Conservation (phyloP, 1,140 invertebrate species). For the Cydia strobilella region DNA sequence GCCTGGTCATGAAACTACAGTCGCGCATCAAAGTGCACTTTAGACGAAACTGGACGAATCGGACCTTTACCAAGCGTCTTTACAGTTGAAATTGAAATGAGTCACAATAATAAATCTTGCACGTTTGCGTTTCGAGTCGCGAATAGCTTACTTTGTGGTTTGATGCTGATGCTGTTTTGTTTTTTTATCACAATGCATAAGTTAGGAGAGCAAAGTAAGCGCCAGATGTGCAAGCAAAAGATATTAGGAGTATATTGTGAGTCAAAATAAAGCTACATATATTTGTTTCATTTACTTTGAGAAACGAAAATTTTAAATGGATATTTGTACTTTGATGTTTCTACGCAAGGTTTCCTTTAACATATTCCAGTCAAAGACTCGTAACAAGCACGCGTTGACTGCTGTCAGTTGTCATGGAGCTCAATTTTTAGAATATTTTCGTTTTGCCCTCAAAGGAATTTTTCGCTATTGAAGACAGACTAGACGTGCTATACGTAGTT, state of each 20-base stretch:
- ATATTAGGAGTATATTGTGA: not conserved
- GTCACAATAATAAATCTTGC: not conserved
- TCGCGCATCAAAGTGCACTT: conserved; percentile 25
- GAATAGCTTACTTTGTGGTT: not conserved
- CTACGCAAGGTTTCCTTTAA: not conserved
- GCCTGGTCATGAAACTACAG: conserved; percentile 6
- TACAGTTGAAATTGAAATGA: not conserved
- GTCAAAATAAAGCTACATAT: not conserved
- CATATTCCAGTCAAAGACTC: not conserved
- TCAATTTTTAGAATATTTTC: not conserved
- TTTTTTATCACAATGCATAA: conserved; percentile 7
- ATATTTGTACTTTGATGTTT: not conserved
- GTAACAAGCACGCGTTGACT: not conserved
- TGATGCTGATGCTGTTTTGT: conserved; percentile 2
- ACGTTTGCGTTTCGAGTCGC: not conserved
- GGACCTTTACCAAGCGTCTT: not conserved
- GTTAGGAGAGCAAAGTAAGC: not conserved
- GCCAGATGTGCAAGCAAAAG: conserved; percentile 15
- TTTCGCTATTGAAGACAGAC: not conserved
- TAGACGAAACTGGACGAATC: not conserved
- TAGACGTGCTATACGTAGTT: not conserved
- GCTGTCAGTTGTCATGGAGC: not conserved
- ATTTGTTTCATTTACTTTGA: not conserved
- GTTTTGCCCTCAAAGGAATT: too few relatives aligned
- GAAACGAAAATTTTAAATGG: not conserved